These are phyloP conservation scores for Etia nguti DNA, from an alignment of 2,113 vertebrate species.

Conservation along the genomic window DNA sequence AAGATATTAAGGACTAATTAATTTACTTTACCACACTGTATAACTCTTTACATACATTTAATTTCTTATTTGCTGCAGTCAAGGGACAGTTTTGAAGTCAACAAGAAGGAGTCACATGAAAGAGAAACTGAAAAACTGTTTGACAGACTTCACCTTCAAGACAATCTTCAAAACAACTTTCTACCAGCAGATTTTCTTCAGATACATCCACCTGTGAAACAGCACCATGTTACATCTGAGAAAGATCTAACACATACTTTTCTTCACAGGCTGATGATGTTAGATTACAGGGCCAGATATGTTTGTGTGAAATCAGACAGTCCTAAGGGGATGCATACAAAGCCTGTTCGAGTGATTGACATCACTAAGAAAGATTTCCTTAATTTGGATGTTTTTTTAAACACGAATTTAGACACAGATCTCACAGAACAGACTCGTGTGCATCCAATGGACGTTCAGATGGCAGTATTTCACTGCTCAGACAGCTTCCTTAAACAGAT, in stretches of 20 bases:
- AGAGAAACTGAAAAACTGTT: background rate
- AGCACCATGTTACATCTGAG: background rate
- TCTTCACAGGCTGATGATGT: background rate
- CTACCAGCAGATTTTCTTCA: background rate
- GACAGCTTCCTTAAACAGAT: slow-evolving; percentile 60
- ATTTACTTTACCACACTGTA: background rate
- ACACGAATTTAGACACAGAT: too few species aligned
- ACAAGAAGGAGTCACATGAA: too few species aligned
- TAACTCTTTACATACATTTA: background rate
- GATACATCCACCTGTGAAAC: background rate
- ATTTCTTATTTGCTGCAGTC: background rate
- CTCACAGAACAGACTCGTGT: fast-evolving
- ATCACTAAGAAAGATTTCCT: too few species aligned
- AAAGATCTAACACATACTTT: background rate
- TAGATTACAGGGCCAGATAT: too few species aligned
- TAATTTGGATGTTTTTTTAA: too few species aligned
- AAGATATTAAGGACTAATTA: background rate
- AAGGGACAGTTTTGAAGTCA: too few species aligned
- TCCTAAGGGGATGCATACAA: too few species aligned
- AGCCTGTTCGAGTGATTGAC: too few species aligned
- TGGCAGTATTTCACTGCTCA: slow-evolving; percentile 49
- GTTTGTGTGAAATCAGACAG: too few species aligned
- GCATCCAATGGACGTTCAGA: slow-evolving; percentile 74
- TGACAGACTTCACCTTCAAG: background rate
- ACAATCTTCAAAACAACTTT: background rate